Evolutionary conservation across 2,113 vertebrate species (phyloP), one percentile per base, ranked within the genome.

Genomic region (Prochilodus magdalenae): DNA sequence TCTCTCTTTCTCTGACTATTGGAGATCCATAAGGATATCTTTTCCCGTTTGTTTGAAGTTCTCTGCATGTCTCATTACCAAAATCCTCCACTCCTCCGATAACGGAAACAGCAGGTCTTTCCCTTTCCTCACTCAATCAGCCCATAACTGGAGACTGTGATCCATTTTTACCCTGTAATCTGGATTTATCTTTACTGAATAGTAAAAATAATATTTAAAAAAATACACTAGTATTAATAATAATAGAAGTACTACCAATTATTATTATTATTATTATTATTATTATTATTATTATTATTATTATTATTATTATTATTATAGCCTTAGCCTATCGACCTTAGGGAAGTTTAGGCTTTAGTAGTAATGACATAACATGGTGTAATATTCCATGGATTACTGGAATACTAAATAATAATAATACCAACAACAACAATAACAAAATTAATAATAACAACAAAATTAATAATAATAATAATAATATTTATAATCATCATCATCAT

Each of bases 31-130:
- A 47, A 66, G 75, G 65, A 79, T 36, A 70, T 79, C 40, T 74
- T 57, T 79, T 71, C 66, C 67, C 30, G 59, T 70, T 65, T 63
- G 70, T 81, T 57, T 81, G 67, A 83, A 83, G 33, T 75, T 60
- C 24, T 18, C 65, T 3, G 71, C 55, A 77, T 20, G 33, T 81
- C 77, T 82, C 67, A 80, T 80, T 83, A 55, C 36, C 67, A 33
- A 16, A 47, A 51, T 0, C 59, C 47, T 20, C 51, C 60, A 60
- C 49, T 66, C 44, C 69, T 40, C 73, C 78, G 75, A 81, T 78
- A 82, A 57, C 26, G 75, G 79, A 82, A 81, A 78, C 55, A 51
- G 65, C 60, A 20, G 33, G 22, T 75, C 66, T 60, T 75, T 63
- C 30, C 63, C 67, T 53, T 62, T 36, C 62, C 47, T 73, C 53